Evolutionary conservation across 1,140 invertebrate genomes (phyloP).

Genomic region (Aphelenchoides besseyi): DNA sequence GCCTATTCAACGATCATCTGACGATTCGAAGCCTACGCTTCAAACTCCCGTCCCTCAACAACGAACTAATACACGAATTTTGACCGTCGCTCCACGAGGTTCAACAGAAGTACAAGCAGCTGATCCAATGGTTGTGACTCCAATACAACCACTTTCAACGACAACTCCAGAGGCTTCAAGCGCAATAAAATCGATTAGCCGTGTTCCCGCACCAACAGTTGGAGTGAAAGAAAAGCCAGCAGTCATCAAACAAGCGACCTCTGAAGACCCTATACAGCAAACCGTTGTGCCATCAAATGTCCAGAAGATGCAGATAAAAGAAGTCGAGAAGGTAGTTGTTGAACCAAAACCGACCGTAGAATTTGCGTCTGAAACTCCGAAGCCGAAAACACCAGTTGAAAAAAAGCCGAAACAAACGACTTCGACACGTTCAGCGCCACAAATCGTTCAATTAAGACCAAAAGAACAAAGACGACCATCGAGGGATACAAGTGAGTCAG

Average conservation of each 20-base stretch:
- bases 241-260: background rate
- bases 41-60: background rate
- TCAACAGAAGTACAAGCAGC: too few relatives aligned
- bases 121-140: too few relatives aligned
- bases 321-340: background rate
- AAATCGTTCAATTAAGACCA: background rate
- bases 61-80: background rate
- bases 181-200: background rate
- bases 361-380: background rate
- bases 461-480: background rate
- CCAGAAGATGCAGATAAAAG: too few relatives aligned
- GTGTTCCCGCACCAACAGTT: background rate
- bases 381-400: constrained; percentile 4
- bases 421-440: background rate
- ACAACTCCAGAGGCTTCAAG: background rate
- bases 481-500: constrained; percentile 9
- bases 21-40: background rate
- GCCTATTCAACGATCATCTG: background rate
- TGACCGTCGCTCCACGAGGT: background rate
- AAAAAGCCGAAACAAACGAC: constrained; percentile 4
- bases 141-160: too few relatives aligned
- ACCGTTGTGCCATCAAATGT: too few relatives aligned
- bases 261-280: too few relatives aligned
- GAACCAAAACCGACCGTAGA: background rate
- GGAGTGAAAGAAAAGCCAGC: too few relatives aligned